These are phyloP conservation scores for Discoglossus pictus DNA, from an alignment of 2,797 vertebrate genomes.

Conservation along the genomic window DNA sequence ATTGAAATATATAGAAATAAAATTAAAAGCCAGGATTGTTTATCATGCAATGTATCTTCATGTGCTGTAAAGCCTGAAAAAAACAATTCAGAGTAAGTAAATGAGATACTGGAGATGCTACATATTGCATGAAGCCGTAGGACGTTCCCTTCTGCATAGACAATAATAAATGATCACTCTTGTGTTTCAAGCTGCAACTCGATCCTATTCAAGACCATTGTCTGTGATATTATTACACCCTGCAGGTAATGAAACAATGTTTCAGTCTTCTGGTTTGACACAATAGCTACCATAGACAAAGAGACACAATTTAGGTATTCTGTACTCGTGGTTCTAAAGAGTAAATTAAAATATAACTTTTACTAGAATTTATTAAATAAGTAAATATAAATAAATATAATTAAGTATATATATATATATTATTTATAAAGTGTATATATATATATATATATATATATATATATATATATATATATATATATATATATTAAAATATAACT, in stretches of 20 bases:
- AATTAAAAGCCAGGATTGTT: no score
- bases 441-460: constrained; percentile 1
- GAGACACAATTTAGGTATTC: no score
- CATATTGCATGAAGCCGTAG: constrained; percentile 19
- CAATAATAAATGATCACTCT: constrained; percentile 27
- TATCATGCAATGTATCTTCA: background rate
- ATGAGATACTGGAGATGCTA: background rate
- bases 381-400: background rate
- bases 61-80: background rate
- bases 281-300: no score
- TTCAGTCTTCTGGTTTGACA: background rate
- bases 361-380: no score
- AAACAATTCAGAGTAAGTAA: background rate
- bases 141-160: background rate
- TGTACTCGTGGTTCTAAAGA: no score
- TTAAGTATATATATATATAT: constrained; percentile 10
- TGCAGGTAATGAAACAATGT: background rate
- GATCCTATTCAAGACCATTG: background rate
- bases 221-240: background rate
- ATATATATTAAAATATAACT: no score
- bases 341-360: no score
- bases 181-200: constrained; percentile 14
- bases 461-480: constrained; percentile 9
- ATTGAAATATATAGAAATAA: no score
- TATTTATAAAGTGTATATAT: background rate